Evolutionary conservation across 2,797 vertebrate species (phyloP), one percentile per base, ranked within the genome.

Genomic region (Zonotrichia albicollis): DNA sequence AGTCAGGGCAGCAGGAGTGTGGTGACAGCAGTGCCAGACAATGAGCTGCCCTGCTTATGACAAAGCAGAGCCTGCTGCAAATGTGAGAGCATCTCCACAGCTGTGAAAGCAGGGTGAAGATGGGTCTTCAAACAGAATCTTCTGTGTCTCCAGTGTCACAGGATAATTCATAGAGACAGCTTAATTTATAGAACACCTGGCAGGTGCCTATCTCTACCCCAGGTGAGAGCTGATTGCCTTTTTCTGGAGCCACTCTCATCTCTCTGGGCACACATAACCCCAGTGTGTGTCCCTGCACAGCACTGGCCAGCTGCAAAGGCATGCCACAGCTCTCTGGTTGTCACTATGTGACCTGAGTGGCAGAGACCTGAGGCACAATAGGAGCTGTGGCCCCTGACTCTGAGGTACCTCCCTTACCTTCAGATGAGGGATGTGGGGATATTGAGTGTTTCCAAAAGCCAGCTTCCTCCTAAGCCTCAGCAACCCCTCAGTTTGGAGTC

Each of bases 261-360:
- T 62, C 40, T 58, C 66, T 20, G 11, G 27, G 48, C 25, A 17
- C 5, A 34, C 0, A 0, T 20, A 72, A 54, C 20, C 26, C 46
- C 46, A 34, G 1, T 6, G 20, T 25, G 38, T 3, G 2, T 14
- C 68, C 13, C 30, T 60, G 23, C 26, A 13, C 2, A 7, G 45
- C 45, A 54, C 21, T 58, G 53, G 27, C 15, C 30, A 62, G 8
- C 45, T 62, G 15, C 42, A 51, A 80, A 86, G 16, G 9, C 5
- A 4, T 20, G 40, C 23, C 61, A 62, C 50, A 72, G 46, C 50
- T 42, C 4, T 51, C 64, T 51, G 54, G 16, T 5, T 85, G 76
- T 70, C 58, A 65, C 40, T 68, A 0, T 22, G 54, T 43, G 32
- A 64, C 34, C 67, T 8, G 34, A 67, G 21, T 29, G 21, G 6